Evolutionary conservation across 2,113 vertebrate species (phyloP), one percentile per base, ranked within the genome.

Genomic region (Aviceda subcristata): DNA sequence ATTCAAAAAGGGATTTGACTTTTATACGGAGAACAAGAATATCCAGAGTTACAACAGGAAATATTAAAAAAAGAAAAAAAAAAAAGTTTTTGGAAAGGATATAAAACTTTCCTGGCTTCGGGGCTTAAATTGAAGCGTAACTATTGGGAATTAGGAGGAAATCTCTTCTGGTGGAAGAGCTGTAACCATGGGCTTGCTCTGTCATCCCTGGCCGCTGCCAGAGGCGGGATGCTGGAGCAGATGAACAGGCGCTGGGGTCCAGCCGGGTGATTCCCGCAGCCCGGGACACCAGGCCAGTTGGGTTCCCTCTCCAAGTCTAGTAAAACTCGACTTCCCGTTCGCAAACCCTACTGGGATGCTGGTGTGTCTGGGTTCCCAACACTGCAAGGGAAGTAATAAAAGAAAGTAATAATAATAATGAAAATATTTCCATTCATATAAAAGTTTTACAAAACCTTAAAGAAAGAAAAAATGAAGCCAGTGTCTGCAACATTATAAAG

Each of bases 141-240:
- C 96, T 86, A n/a, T 92, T 77, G 96, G 95, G 94, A 97, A 96
- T 92, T 86, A 48, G 92, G 92, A 97, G 96, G 97, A 96, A 97
- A 97, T 94, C 91, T 93, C 79, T 91, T 62, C 91, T 83, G 64
- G 46, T 86, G 76, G 88, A 96, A 51, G 56, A 96, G 90, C 82
- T 5, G 43, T 22, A 57, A 48, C 48, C 32, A 0, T 34, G 90
- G 84, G 83, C 74, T 96, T 6, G 53, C 80, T 67, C 89, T 16
- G 60, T 43, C 18, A 23, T 18, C 55, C 68, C 81, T n/a, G 4
- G 68, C 30, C 91, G 80, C 79, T 86, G 90, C 72, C 91, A 91
- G 94, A 26, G 73, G 51, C 4, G 12, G 91, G 93, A 95, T 74
- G 86, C 94, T 71, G 93, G 91, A 95, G 91, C 51, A 36, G 79